These are phyloP conservation scores for Pollenia amentaria DNA, from an alignment of 2,888 invertebrate genomes.

Conservation along the genomic window DNA sequence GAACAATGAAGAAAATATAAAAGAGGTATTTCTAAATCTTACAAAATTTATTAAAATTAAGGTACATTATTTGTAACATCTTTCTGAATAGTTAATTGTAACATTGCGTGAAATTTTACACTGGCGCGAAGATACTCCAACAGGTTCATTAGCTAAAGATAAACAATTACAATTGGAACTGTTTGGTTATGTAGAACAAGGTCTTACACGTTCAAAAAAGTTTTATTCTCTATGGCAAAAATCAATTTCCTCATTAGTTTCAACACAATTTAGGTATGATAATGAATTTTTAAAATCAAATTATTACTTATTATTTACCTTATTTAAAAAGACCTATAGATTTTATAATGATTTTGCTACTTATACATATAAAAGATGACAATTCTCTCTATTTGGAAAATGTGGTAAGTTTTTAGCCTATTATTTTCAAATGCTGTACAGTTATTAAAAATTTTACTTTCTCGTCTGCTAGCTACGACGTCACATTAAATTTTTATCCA, in stretches of 20 bases:
- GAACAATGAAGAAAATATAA: conserved; percentile 80
- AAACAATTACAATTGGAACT: conserved; percentile 80
- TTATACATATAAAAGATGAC: conserved; percentile 87
- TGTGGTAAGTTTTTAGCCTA: conserved; percentile 85
- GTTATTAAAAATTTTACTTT: not conserved
- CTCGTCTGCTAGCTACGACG: conserved; percentile 81
- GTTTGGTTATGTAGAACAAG: conserved; percentile 80
- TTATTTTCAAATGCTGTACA: not conserved
- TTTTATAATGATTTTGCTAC: conserved; percentile 88
- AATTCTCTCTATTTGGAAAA: conserved; percentile 87
- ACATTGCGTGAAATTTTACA: conserved; percentile 80
- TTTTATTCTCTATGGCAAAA: conserved; percentile 83
- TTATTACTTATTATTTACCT: not conserved
- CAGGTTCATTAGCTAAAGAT: conserved; percentile 69
- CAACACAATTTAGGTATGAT: conserved; percentile 67
- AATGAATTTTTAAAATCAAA: not conserved
- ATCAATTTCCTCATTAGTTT: conserved; percentile 53
- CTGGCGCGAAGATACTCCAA: conserved; percentile 58
- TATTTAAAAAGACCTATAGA: conserved; percentile 87
- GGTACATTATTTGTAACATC: conserved; percentile 6
- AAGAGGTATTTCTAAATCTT: conserved; percentile 76
- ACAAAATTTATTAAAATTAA: not conserved
- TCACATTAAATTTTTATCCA: conserved; percentile 61
- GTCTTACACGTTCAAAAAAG: conserved; percentile 81
- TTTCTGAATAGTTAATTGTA: conserved; percentile 77